Evolutionary conservation across 1,140 invertebrate species (phyloP), one percentile per base, ranked within the genome.

Genomic region (Ditylenchus dipsaci): DNA sequence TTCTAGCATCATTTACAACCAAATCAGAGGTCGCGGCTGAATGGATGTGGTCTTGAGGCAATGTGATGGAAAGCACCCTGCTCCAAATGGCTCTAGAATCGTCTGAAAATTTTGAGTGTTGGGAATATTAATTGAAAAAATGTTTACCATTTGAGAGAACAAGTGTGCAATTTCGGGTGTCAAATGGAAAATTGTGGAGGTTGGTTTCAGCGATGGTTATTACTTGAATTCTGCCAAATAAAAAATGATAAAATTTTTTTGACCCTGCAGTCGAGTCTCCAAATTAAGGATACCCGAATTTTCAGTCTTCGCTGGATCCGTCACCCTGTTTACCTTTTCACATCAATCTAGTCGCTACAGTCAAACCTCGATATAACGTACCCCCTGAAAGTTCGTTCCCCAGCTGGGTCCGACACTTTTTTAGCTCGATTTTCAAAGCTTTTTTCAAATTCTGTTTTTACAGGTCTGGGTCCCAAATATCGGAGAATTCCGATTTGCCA

Each of bases 141-240:
- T 59, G 23, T 21, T 53, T 33, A 64, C 42, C 62, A 53, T 64
- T 64, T 7, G 62, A 63, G 42, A 64, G 42, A 19, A 47, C 23
- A 17, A 64, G n/a, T 21, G 38, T 53, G 19, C 62, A 64, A 19
- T 47, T 64, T n/a, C 62, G 62, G 9, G 1, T 45, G 1, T 64
- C 62, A 53, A 64, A 64, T 23, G 62, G 62, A 19, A 47, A 64
- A 38, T n/a, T 23, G 62, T 19, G 42, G 38, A 47, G 27, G 21
- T 64, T 29, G 62, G 53, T 19, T 19, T 45, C 21, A 8, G 62
- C 27, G 7, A 8, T 38, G 17, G 42, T 45, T 5, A 38, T 64
- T 9, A 64, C 59, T 43, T 61, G 59, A 8, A 61, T n/a, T 43
- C 59, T 61, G n/a, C n/a, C n/a, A n/a, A n/a, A n/a, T n/a, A n/a